Evolutionary conservation across 2,797 vertebrate genomes (phyloP), one percentile per base, ranked within the genome.

Genomic region (Cuculus canorus): DNA sequence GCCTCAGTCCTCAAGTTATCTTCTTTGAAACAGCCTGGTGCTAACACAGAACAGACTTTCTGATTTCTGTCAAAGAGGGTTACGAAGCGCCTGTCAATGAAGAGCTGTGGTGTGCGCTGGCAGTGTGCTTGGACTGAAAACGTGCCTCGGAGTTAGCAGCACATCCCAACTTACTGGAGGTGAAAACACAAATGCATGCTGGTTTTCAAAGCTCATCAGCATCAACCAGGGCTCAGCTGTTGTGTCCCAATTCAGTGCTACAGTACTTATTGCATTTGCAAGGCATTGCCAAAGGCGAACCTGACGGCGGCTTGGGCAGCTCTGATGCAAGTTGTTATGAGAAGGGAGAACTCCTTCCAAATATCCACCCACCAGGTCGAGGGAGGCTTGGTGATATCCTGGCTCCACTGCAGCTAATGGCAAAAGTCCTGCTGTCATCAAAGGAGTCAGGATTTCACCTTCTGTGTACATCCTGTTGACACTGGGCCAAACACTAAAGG

Each of bases 361-460:
- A 95, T 88, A 59, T 50, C 68, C 2, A 8, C n/a, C 37, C 0
- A 2, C 79, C 63, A 70, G 64, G 56, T 5, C 1, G 41, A 61
- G 54, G 9, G 27, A 68, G 56, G 32, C 39, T 45, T 66, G 41
- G 43, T 8, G 32, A 70, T 47, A 73, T 56, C 65, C 82, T 79
- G 77, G 45, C 89, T 88, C 66, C 5, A 0, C 16, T 63, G 70
- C 59, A 90, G 79, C 82, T 68, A 65, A 90, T 76, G 69, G 85
- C 48, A 68, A 35, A 90, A 94, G 53, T 82, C 78, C 86, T 80
- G 77, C 76, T 94, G 64, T 80, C 24, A 14, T 90, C 92, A 87
- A 75, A 76, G 7, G 32, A 88, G 68, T 93, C 86, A 96, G 90
- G 47, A 92, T 90, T 94, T 95, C 75, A 70, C 64, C 47, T 28